Conservation (phyloP, 2,888 invertebrate genomes). For the Drosophila longiperda region DNA sequence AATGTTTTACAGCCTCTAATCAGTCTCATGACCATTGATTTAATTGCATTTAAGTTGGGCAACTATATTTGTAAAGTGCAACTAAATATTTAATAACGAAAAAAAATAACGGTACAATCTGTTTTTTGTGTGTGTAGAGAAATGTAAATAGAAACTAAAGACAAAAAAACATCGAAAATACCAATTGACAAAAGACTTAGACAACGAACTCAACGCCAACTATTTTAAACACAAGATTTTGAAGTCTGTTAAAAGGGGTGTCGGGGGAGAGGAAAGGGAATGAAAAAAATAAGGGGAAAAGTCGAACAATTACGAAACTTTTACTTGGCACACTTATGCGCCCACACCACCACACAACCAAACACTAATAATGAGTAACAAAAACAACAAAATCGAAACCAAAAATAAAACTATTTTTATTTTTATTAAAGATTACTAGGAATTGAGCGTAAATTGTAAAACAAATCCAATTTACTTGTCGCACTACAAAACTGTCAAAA, state of each 20-base stretch:
- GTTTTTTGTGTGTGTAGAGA: slow-evolving; percentile 24
- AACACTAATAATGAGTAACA: slow-evolving; percentile 15
- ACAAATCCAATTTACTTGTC: slow-evolving; percentile 9
- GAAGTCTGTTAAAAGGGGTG: background rate
- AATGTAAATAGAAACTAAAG: slow-evolving; percentile 33
- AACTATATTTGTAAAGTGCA: slow-evolving; percentile 27
- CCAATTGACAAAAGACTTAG: slow-evolving; percentile 30
- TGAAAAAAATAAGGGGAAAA: background rate
- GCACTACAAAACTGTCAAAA: slow-evolving; percentile 27
- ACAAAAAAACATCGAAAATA: slow-evolving; percentile 14
- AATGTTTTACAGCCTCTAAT: slow-evolving; percentile 50
- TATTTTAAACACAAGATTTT: slow-evolving; percentile 37
- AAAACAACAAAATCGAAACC: background rate
- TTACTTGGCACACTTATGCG: slow-evolving; percentile 18
- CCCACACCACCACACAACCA: background rate
- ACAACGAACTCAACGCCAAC: slow-evolving; percentile 71
- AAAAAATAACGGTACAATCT: slow-evolving; percentile 26
- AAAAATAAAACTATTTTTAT: slow-evolving; percentile 1
- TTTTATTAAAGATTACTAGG: slow-evolving; percentile 58
- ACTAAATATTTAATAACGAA: slow-evolving; percentile 36
- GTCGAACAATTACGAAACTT: slow-evolving; percentile 27
- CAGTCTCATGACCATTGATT: slow-evolving; percentile 55
- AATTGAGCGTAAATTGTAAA: slow-evolving; percentile 29
- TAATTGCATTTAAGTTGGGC: slow-evolving; percentile 67
- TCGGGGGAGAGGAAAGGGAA: too few species aligned